Evolutionary conservation across 2,888 invertebrate genomes (phyloP), one percentile per base, ranked within the genome.

Genomic region (Patella caerulea): DNA sequence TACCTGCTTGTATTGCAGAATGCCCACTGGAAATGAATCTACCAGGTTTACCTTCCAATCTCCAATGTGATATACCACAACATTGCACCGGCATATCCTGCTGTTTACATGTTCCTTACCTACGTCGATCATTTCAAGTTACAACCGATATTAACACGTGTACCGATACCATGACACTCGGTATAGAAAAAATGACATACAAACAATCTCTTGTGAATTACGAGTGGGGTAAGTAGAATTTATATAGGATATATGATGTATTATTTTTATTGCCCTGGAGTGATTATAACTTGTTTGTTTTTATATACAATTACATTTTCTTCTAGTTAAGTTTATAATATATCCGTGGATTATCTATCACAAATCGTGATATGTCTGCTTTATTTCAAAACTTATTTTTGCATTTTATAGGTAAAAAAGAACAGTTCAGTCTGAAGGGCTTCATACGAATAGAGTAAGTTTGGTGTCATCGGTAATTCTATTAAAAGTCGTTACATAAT

Each of bases 381-480:
- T 29, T 2, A 29, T 29, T 29, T 29, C 29, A 29, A 29, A 3
- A 29, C 1, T 29, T 29, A 29, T 29, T 29, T 3, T 29, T 29
- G 29, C 29, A 29, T 29, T 29, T 29, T 29, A 29, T 29, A 29
- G 29, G 29, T 3, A 29, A 29, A 29, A 29, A 29, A 29, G 29
- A 29, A 29, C 74, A 74, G 29, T 80, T 83, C 65, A 74, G 80
- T 59, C 73, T 84, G 12, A 79, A 77, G 70, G 84, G 84, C n/a
- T 77, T 82, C 34, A 73, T 84, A 7, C 75, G 77, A 71, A 77
- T 83, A n/a, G 79, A 82, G 85, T 85, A 80, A 82, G 85, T 83
- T 3, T 29, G 29, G 29, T 29, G 29, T 29, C 29, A 29, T 29
- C 3, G 29, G 29, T 29, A 29, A 3, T 29, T 29, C 29, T 2